phyloP scores from a whole-genome alignment of 2,797 vertebrate genomes.

The Halcyon smyrnensis region DNA sequence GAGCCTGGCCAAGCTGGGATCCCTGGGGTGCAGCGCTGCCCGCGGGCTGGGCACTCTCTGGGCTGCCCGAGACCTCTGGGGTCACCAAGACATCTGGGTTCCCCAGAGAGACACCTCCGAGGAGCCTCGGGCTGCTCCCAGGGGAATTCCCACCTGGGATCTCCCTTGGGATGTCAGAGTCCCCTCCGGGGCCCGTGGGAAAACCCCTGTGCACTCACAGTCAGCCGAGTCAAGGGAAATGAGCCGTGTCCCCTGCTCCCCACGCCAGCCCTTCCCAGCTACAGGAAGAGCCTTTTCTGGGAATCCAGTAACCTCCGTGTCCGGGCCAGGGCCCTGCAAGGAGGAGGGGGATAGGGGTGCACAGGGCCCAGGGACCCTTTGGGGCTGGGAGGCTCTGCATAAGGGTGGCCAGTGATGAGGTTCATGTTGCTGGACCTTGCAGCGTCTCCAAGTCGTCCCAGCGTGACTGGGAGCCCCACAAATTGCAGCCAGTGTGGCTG shows the following conservation, averaged over 20 bases:
- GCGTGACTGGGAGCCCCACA: not conserved
- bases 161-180: fast-evolving
- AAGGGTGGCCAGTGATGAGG: not conserved
- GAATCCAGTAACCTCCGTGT: not conserved
- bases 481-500: not conserved
- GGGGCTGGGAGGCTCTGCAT: not conserved
- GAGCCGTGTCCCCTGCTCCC: not conserved
- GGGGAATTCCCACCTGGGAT: not conserved
- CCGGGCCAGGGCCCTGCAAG: not conserved
- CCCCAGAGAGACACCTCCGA: fast-evolving
- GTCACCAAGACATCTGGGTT: not conserved
- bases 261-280: not conserved
- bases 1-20: not conserved
- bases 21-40: not conserved
- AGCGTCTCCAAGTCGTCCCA: not conserved
- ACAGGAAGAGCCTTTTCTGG: not conserved
- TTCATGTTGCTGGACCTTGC: fast-evolving
- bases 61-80: too few relatives aligned
- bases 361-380: fast-evolving
- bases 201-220: not conserved
- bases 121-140: fast-evolving
- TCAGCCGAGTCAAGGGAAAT: fast-evolving
- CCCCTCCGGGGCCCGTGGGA: not conserved
- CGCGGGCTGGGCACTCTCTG: fast-evolving
- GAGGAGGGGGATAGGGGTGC: not conserved